A percentile compares a stretch with the other conserved stretches of the same genome.
phyloP scores from a whole-genome alignment of 2,113 vertebrate genomes.

The Xiphophorus maculatus region DNA sequence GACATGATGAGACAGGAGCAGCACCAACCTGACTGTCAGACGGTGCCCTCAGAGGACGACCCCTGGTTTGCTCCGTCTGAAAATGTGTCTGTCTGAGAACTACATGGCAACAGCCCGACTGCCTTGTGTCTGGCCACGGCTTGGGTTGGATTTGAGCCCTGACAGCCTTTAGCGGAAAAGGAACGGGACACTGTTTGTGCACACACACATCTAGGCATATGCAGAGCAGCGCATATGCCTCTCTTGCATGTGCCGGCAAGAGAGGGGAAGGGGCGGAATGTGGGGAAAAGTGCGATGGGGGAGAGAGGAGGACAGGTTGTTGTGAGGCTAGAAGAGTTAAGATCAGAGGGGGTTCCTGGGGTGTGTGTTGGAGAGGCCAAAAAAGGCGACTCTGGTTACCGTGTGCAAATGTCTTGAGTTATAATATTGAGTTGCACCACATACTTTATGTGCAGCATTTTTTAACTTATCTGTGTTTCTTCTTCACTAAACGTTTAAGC shows the following conservation, averaged over 20 bases:
- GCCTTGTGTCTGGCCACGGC: constrained; percentile 65
- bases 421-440: not conserved
- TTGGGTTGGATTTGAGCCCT: constrained; percentile 60
- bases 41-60: constrained; percentile 28
- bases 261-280: constrained; percentile 29
- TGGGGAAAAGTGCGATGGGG: constrained; percentile 36
- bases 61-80: constrained; percentile 15
- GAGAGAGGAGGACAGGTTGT: constrained; percentile 37
- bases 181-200: constrained; percentile 38
- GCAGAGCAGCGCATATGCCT: not conserved
- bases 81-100: constrained; percentile 40
- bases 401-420: not conserved
- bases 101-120: constrained; percentile 23
- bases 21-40: constrained; percentile 35
- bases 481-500: not conserved
- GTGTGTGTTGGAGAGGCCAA: constrained; percentile 1
- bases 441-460: not conserved
- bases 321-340: not conserved
- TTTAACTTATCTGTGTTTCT: not conserved
- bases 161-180: constrained; percentile 47
- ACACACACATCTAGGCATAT: constrained; percentile 18
- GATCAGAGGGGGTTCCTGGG: not conserved
- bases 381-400: constrained; percentile 13
- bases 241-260: constrained; percentile 4
- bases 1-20: constrained; percentile 32